Evolutionary conservation across 2,888 invertebrate genomes (phyloP).

Genomic region (Pegoplata infirma): DNA sequence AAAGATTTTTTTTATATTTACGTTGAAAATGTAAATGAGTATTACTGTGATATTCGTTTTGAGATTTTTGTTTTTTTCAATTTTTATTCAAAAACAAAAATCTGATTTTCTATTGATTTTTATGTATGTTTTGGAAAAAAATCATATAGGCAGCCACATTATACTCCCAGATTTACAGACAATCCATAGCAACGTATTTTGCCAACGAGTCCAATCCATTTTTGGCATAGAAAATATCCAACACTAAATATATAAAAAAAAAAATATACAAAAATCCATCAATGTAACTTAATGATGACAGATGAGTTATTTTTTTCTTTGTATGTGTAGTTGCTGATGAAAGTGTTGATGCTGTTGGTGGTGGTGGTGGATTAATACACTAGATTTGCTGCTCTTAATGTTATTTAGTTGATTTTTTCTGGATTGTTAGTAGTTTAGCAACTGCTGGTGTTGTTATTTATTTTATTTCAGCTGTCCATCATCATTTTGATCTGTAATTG

Average conservation of each 20-base stretch:
- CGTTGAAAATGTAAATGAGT: conserved; percentile 11
- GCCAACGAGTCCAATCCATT: conserved; percentile 78
- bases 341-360: background rate
- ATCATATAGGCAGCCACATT: conserved; percentile 78
- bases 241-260: conserved; percentile 24
- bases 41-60: conserved; percentile 22
- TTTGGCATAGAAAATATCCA: conserved; percentile 64
- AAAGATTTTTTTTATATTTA: conserved; percentile 22
- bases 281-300: conserved; percentile 20
- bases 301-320: conserved; percentile 16
- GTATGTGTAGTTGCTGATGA: background rate
- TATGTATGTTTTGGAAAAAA: conserved; percentile 58
- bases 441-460: background rate
- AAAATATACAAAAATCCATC: conserved; percentile 11
- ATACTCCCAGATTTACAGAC: conserved; percentile 69
- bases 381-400: background rate
- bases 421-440: background rate
- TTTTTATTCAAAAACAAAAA: background rate
- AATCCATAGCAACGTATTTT: conserved; percentile 75
- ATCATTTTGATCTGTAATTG: conserved; percentile 43
- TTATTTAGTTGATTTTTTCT: background rate
- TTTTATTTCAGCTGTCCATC: conserved; percentile 53
- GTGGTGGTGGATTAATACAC: too few relatives aligned
- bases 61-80: background rate
- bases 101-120: conserved; percentile 7